Conservation (phyloP, 2,888 invertebrate species). For the Bombylius major region DNA sequence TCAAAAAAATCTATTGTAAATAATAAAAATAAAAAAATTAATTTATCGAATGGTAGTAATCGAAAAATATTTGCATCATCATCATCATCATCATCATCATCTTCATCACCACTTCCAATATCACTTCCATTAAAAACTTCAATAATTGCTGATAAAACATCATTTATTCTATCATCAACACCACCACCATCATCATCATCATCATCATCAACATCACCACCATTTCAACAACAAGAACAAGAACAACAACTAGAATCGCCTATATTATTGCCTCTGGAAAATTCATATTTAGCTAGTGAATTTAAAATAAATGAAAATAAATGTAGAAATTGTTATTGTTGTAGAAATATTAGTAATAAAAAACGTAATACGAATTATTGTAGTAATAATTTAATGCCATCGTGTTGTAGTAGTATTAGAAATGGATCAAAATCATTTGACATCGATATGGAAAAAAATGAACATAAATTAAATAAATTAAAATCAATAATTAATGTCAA, state of each 20-base stretch:
- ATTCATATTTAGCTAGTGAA: constrained; percentile 11
- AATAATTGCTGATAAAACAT: not conserved
- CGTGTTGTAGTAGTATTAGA: not conserved
- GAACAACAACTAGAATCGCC: constrained; percentile 14
- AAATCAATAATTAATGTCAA: too few relatives aligned
- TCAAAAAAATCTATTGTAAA: too few relatives aligned
- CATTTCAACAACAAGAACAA: constrained; percentile 11
- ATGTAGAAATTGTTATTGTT: constrained; percentile 2
- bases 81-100: too few relatives aligned
- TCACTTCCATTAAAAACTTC: too few relatives aligned
- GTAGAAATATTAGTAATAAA: constrained; percentile 2
- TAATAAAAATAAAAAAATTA: too few relatives aligned
- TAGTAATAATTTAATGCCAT: not conserved
- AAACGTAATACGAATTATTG: not conserved
- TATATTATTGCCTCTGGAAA: constrained; percentile 13
- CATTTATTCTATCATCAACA: not conserved
- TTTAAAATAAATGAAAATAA: constrained; percentile 1
- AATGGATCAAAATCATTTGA: not conserved
- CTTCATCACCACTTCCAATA: too few relatives aligned
- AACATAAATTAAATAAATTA: not conserved
- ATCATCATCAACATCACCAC: constrained; percentile 10
- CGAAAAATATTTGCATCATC: too few relatives aligned
- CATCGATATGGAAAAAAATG: not conserved
- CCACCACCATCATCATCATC: constrained; percentile 1
- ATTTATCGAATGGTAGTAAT: too few relatives aligned